phyloP scores from a whole-genome alignment of 1,140 invertebrate genomes.

The Drosophila gunungcola region DNA sequence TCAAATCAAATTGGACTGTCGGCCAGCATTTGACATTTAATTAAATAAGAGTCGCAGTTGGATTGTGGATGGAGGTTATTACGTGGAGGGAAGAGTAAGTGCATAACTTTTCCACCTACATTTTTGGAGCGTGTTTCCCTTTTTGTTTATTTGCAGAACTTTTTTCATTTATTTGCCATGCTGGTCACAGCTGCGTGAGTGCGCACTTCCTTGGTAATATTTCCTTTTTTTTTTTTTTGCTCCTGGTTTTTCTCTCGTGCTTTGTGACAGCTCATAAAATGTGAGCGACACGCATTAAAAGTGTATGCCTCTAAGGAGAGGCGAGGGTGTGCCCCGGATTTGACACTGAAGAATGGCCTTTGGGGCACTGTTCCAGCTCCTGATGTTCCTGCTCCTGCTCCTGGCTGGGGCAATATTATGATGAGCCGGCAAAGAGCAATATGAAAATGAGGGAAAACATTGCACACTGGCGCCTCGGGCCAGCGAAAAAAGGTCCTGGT shows the following conservation, averaged over 20 bases:
- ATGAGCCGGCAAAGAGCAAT: conserved; percentile 72
- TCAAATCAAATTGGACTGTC: conserved; percentile 63
- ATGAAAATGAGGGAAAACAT: conserved; percentile 73
- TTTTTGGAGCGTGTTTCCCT: conserved; percentile 41
- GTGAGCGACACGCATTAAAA: conserved; percentile 80
- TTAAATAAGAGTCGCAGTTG: conserved; percentile 68
- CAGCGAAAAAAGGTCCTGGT: conserved; percentile 46
- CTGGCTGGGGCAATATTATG: conserved; percentile 63
- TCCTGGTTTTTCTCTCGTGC: conserved; percentile 51
- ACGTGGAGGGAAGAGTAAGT: conserved; percentile 26
- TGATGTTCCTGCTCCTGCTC: conserved; percentile 11
- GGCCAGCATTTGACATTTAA: conserved; percentile 74
- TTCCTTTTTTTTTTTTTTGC: conserved; percentile 34
- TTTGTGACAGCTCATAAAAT: conserved; percentile 82
- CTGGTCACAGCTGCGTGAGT: conserved; percentile 78
- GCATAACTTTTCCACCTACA: conserved; percentile 73
- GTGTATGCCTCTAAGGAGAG: conserved; percentile 43
- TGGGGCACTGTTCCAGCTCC: conserved; percentile 30
- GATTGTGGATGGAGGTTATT: not conserved
- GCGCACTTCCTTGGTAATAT: conserved; percentile 69
- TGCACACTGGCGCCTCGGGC: conserved; percentile 53
- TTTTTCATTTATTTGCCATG: conserved; percentile 81
- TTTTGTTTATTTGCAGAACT: conserved; percentile 70
- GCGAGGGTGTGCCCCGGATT: conserved; percentile 48
- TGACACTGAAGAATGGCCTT: conserved; percentile 79